phyloP scores from a whole-genome alignment of 2,888 invertebrate species.

The Lithophane socia region DNA sequence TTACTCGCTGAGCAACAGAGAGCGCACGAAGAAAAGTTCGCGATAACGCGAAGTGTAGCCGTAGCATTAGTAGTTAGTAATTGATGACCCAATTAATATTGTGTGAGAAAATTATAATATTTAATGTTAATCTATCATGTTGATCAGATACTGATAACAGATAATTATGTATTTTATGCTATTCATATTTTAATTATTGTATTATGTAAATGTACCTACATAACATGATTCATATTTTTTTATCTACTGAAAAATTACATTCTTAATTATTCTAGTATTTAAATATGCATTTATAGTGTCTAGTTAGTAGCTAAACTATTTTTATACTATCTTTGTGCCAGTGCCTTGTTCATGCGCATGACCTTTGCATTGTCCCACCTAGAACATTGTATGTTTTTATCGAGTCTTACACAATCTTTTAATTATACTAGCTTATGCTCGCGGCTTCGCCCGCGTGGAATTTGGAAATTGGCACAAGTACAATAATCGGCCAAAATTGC shows the following conservation, averaged over 20 bases:
- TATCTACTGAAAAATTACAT: not conserved
- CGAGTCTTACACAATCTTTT: not conserved
- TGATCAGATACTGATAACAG: not conserved
- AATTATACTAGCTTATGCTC: not conserved
- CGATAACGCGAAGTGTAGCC: no score
- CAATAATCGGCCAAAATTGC: not conserved
- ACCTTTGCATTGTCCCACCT: not conserved
- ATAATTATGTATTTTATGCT: conserved; percentile 1
- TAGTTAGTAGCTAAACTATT: not conserved
- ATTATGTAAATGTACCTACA: not conserved
- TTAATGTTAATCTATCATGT: conserved; percentile 3
- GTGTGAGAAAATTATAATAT: conserved; percentile 1
- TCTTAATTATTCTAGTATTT: not conserved
- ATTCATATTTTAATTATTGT: conserved; percentile 5
- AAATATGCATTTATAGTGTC: conserved; percentile 4
- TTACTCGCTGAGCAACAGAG: no score
- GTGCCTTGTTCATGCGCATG: not conserved
- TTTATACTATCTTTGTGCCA: not conserved
- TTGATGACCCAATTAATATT: not conserved
- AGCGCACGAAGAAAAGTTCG: no score
- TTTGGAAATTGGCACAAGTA: not conserved
- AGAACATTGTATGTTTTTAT: not conserved
- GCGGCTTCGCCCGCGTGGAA: no score
- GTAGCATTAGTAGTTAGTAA: not conserved
- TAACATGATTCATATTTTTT: not conserved